Conservation (phyloP, 1,140 invertebrate genomes). For the Drosophila bipectinata region DNA sequence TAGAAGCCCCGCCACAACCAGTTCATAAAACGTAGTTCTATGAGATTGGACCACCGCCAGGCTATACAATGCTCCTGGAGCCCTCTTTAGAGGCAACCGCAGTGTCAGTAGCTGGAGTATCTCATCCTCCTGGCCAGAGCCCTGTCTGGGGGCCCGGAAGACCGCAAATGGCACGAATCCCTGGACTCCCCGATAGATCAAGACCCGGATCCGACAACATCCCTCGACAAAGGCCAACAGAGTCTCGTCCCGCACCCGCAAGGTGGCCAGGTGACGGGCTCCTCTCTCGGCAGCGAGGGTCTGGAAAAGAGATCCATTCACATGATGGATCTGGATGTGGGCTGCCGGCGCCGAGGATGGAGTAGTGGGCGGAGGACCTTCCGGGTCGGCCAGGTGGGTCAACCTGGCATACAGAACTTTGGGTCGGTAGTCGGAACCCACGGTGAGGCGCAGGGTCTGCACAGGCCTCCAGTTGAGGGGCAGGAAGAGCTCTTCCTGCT, state of each 20-base stretch:
- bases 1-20: slow-evolving; percentile 51
- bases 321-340: slow-evolving; percentile 59
- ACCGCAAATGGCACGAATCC: slow-evolving; percentile 68
- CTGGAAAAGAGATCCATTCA: slow-evolving; percentile 71
- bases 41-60: slow-evolving; percentile 50
- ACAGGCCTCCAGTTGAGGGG: slow-evolving; percentile 21
- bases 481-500: slow-evolving; percentile 6
- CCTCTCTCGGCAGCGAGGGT: slow-evolving; percentile 49
- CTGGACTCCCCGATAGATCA: slow-evolving; percentile 71
- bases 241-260: slow-evolving; percentile 69
- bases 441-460: slow-evolving; percentile 51
- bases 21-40: slow-evolving; percentile 52
- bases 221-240: slow-evolving; percentile 73
- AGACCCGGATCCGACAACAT: slow-evolving; percentile 60
- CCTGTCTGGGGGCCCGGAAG: slow-evolving; percentile 17
- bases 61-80: slow-evolving; percentile 44
- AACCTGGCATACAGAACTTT: slow-evolving; percentile 57
- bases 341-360: slow-evolving; percentile 53
- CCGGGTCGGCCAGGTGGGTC: slow-evolving; percentile 11
- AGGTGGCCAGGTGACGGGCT: slow-evolving; percentile 52
- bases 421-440: slow-evolving; percentile 27
- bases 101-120: slow-evolving; percentile 46
- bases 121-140: slow-evolving; percentile 2
- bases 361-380: slow-evolving; percentile 13
- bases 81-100: slow-evolving; percentile 32